These are phyloP conservation scores for Solea senegalensis DNA, from an alignment of 2,113 vertebrate genomes.

Conservation along the genomic window DNA sequence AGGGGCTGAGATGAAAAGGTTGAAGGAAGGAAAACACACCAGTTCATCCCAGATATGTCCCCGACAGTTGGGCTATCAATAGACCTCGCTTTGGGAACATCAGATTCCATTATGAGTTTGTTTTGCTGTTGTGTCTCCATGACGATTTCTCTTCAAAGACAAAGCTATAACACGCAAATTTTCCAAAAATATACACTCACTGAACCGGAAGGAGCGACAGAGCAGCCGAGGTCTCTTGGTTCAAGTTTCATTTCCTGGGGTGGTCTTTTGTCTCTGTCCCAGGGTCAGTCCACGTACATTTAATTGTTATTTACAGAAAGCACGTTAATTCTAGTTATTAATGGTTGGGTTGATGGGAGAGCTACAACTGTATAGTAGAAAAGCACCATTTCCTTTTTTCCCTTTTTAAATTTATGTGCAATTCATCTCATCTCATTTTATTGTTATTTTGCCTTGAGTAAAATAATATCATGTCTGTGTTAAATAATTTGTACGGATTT, in stretches of 20 bases:
- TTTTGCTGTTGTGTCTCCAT: constrained; percentile 60
- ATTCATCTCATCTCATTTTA: neutral
- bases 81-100: constrained; percentile 59
- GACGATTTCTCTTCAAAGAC: constrained; percentile 45
- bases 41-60: constrained; percentile 60
- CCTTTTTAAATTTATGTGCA: too few relatives aligned
- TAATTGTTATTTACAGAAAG: neutral
- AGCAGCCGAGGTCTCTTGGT: constrained; percentile 21
- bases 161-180: constrained; percentile 13
- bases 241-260: constrained; percentile 57
- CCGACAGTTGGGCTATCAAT: constrained; percentile 50
- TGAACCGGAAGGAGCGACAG: neutral
- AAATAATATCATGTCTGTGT: too few relatives aligned
- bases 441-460: neutral
- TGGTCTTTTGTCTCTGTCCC: neutral
- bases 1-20: constrained; percentile 34
- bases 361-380: too few relatives aligned
- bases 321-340: too few relatives aligned
- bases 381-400: too few relatives aligned
- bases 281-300: neutral
- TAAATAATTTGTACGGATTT: too few relatives aligned
- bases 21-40: constrained; percentile 61
- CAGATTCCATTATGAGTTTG: constrained; percentile 40
- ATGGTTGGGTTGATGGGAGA: too few relatives aligned
- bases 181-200: constrained; percentile 50